Evolutionary conservation across 2,797 vertebrate species (phyloP).

Genomic region (Falco naumanni): DNA sequence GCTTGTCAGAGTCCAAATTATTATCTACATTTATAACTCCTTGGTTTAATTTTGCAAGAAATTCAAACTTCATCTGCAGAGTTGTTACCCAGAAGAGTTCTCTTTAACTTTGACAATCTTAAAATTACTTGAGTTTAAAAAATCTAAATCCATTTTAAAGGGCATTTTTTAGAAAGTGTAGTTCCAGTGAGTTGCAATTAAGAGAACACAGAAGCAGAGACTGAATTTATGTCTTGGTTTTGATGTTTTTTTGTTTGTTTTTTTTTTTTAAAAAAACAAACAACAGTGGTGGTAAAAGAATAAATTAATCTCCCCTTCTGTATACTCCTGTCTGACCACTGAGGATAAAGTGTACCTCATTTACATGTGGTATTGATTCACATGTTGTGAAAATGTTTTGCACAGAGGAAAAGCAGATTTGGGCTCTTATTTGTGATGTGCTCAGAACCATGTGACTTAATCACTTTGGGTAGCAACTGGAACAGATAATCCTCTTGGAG

Average conservation of each 20-base stretch:
- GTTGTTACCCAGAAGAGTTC: not conserved
- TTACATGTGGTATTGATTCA: not conserved
- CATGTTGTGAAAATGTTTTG: not conserved
- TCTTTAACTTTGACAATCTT: not conserved
- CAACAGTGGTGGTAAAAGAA: not conserved
- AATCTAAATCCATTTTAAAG: not conserved
- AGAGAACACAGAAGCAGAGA: not conserved
- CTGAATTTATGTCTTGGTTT: not conserved
- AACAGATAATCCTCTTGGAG: constrained; percentile 56
- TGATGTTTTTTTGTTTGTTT: not conserved
- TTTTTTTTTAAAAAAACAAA: no score
- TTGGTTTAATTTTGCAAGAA: not conserved
- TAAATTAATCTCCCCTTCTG: not conserved
- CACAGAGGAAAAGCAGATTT: constrained; percentile 36
- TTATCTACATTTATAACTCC: not conserved
- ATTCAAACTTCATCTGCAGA: not conserved
- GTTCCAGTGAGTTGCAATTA: not conserved
- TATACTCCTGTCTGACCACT: not conserved
- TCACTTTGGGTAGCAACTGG: constrained; percentile 9
- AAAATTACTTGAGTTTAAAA: not conserved
- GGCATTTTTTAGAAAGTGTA: not conserved
- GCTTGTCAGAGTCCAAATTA: not conserved
- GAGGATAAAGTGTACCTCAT: not conserved
- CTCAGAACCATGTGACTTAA: constrained; percentile 49
- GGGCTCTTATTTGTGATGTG: constrained; percentile 13